Evolutionary conservation across 2,113 vertebrate genomes (phyloP), one percentile per base, ranked within the genome.

Genomic region (Lamprotornis superbus): DNA sequence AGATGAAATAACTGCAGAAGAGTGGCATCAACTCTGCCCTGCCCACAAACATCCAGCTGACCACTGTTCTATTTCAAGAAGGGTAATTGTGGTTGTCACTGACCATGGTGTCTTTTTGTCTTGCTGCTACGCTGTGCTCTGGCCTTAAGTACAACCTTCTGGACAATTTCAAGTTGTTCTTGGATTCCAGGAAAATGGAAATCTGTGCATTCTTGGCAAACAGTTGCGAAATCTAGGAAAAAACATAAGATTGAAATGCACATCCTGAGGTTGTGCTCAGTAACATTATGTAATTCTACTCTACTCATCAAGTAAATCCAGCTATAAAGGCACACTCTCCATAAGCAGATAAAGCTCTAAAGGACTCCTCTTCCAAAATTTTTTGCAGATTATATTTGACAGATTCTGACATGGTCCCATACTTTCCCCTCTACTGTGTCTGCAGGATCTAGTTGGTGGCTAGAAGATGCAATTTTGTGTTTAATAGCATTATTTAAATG

Each of bases 171-270:
- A 96, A 99, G 96, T 94, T 99, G 99, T 93, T 99, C 98, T 87
- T 99, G 99, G 94, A 99, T 98, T 57, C 98, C 97, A 30, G 97
- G 98, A 87, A 99, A 99, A 97, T 96, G 99, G 97, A 99, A 99
- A 93, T 99, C 98, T 0, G 99, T 99, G 87, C 99, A 99, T 95
- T 99, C 99, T 95, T 99, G 99, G 59, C 98, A 99, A 94, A 99
- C 98, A 0, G 99, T 99, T 89, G 99, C 98, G 97, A 99, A 99
- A 96, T 99, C 99, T 99, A 97, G 86, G 80, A 46, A 30, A 52
- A 73, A 73, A 60, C 61, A 42, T 2, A 94, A 65, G 5, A 63
- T 47, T 47, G 65, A 86, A 67, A 81, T 30, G 33, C 10, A 55
- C 0, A 0, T 55, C 46, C 37, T 35, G 68, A 65, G 28, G 35